phyloP scores from a whole-genome alignment of 2,888 invertebrate genomes.

The Noctua fimbriata region DNA sequence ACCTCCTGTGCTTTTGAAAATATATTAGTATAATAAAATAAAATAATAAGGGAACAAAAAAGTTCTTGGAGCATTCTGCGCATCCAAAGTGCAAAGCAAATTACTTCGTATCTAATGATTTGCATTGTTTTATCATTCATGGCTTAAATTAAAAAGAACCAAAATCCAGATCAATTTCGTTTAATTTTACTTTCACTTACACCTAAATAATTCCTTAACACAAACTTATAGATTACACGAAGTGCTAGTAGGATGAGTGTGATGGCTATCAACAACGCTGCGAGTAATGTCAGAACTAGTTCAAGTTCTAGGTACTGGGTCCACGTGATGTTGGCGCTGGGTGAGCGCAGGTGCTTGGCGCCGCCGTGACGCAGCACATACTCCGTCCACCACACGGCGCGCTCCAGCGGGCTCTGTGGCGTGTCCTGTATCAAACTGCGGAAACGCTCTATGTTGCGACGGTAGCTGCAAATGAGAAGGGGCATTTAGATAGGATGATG shows the following conservation, averaged over 20 bases:
- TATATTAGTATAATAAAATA: no score
- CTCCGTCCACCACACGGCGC: constrained; percentile 80
- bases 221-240: constrained; percentile 2
- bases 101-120: not conserved
- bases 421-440: constrained; percentile 48
- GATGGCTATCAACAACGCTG: constrained; percentile 14
- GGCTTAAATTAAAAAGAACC: not conserved
- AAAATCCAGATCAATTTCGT: constrained; percentile 17
- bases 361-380: constrained; percentile 83
- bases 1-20: no score
- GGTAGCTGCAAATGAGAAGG: constrained; percentile 41
- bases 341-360: constrained; percentile 79
- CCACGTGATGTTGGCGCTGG: constrained; percentile 72
- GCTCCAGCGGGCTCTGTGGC: constrained; percentile 69
- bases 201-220: constrained; percentile 3
- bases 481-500: constrained; percentile 18
- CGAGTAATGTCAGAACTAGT: constrained; percentile 50
- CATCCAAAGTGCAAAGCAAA: not conserved
- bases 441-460: constrained; percentile 41
- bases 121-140: not conserved
- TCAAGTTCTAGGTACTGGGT: constrained; percentile 69
- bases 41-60: no score
- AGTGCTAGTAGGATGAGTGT: constrained; percentile 4
- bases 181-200: constrained; percentile 21
- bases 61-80: not conserved